phyloP scores from a whole-genome alignment of 2,888 invertebrate genomes.

The Sepioteuthis lessoniana region DNA sequence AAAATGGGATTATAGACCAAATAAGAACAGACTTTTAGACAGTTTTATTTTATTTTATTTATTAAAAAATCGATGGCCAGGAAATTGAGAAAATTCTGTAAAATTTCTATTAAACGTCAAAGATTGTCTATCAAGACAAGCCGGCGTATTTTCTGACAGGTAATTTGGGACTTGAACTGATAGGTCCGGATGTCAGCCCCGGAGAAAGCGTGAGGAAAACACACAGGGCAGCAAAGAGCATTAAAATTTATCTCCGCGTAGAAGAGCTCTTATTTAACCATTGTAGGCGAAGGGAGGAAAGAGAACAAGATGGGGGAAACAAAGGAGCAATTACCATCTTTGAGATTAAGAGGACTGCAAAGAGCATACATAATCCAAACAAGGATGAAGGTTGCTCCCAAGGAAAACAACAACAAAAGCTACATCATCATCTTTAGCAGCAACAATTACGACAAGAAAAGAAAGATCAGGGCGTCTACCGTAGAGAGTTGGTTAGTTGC shows the following conservation, averaged over 20 bases:
- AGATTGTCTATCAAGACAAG: not conserved
- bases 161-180: not conserved
- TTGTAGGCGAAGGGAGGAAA: not conserved
- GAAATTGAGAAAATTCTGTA: not conserved
- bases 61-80: not conserved
- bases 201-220: not conserved
- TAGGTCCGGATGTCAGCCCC: constrained; percentile 14
- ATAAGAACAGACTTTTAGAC: not conserved
- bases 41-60: not conserved
- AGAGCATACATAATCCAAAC: not conserved
- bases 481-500: too few species aligned
- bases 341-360: not conserved
- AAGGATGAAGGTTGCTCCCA: not conserved
- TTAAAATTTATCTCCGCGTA: not conserved
- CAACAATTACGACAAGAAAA: too few species aligned
- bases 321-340: not conserved
- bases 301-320: not conserved
- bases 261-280: not conserved
- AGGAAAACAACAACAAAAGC: not conserved
- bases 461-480: too few species aligned
- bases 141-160: not conserved
- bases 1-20: constrained; percentile 33
- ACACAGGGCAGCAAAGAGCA: not conserved
- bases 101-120: constrained; percentile 18
- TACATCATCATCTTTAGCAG: too few species aligned